Evolutionary conservation across 2,888 invertebrate genomes (phyloP).

Genomic region (Spodoptera littoralis): DNA sequence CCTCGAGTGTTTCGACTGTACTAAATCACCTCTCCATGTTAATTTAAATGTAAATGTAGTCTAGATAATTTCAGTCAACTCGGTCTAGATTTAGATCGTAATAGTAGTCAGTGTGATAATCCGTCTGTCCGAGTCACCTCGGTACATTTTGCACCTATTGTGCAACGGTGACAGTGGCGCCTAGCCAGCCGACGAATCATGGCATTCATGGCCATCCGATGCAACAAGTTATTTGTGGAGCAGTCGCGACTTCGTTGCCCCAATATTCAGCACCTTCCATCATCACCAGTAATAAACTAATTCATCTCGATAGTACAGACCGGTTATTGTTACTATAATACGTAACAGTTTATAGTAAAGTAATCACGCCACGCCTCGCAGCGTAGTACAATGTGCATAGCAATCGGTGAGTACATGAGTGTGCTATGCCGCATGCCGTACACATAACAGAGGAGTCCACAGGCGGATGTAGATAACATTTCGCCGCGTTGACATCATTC

Average conservation of each 20-base stretch:
- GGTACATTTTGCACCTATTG: constrained; percentile 56
- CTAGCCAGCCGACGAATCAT: constrained; percentile 64
- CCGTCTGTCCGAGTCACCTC: constrained; percentile 29
- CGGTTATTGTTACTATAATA: too few relatives aligned
- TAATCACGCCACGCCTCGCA: constrained; percentile 11
- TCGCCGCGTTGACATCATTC: constrained; percentile 78
- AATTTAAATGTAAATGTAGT: constrained; percentile 25
- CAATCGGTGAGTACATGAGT: constrained; percentile 14
- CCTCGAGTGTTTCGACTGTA: not conserved
- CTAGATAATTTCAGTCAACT: constrained; percentile 30
- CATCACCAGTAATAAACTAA: constrained; percentile 14
- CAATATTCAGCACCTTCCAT: constrained; percentile 40
- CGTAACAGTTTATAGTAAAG: not conserved
- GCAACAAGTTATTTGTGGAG: constrained; percentile 70
- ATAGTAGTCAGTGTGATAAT: constrained; percentile 35
- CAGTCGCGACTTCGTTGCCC: constrained; percentile 46
- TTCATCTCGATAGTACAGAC: not conserved
- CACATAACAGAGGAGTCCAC: constrained; percentile 64
- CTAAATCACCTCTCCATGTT: constrained; percentile 10
- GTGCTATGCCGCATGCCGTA: constrained; percentile 55
- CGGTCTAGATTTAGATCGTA: constrained; percentile 33
- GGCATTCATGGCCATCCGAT: constrained; percentile 64
- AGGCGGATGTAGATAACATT: constrained; percentile 83
- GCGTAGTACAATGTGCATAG: constrained; percentile 25
- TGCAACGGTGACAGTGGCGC: constrained; percentile 72